Percentiles rank a stretch among this genome's conserved stretches.
Conservation (phyloP, 2,888 invertebrate species). For the Timema cristinae region DNA sequence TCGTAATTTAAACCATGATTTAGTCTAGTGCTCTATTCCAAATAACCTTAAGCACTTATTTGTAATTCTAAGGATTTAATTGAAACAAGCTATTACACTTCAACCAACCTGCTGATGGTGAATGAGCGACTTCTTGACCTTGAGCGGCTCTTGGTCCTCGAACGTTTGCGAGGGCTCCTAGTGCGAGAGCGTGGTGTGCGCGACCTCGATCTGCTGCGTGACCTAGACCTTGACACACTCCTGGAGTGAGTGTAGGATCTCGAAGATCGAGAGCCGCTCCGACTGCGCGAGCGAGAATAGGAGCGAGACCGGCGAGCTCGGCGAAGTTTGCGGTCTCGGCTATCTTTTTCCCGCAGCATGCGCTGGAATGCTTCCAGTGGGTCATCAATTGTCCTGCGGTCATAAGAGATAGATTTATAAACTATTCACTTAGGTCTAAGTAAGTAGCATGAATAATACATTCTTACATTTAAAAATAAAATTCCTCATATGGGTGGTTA, state of each 20-base stretch:
- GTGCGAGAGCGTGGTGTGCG: conserved; percentile 26
- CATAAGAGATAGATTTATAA: not conserved
- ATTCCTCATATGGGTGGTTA: too few species aligned
- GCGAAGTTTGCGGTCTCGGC: conserved; percentile 49
- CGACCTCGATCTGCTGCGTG: conserved; percentile 37
- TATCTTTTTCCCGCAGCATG: conserved; percentile 80
- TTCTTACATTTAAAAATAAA: too few species aligned
- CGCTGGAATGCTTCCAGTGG: conserved; percentile 83
- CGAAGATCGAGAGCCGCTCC: conserved; percentile 34
- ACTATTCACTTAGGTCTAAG: too few species aligned
- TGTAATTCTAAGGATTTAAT: not conserved
- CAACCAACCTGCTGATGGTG: conserved; percentile 45
- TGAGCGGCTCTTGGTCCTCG: conserved; percentile 31
- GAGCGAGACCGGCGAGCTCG: conserved; percentile 30
- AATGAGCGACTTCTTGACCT: conserved; percentile 48
- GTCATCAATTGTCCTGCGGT: conserved; percentile 70
- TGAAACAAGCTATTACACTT: conserved; percentile 15
- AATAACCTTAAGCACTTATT: not conserved
- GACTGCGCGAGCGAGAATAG: conserved; percentile 35
- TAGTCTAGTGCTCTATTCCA: too few species aligned
- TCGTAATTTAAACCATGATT: too few species aligned
- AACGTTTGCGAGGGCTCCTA: conserved; percentile 24
- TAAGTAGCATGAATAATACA: too few species aligned
- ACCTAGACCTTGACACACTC: conserved; percentile 41
- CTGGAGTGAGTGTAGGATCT: conserved; percentile 43